Percentiles rank a stretch among this genome's conserved stretches.
phyloP scores from a whole-genome alignment of 2,797 vertebrate genomes.

The Trachops cirrhosus region DNA sequence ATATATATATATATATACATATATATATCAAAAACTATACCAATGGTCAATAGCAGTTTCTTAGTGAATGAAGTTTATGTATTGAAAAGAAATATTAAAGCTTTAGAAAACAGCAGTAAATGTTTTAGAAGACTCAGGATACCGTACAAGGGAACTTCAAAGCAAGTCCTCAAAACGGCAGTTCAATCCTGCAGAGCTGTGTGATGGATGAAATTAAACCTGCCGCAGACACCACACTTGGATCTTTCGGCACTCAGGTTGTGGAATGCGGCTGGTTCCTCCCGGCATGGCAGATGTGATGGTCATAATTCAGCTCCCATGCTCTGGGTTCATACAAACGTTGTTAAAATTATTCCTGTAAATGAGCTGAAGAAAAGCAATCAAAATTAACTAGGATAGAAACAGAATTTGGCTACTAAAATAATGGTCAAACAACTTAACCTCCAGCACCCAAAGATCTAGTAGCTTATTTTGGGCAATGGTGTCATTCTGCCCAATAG shows the following conservation, averaged over 20 bases:
- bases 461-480: background rate
- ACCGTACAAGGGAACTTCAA: background rate
- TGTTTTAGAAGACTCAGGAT: background rate
- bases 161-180: background rate
- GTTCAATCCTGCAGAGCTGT: background rate
- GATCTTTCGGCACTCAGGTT: background rate
- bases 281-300: background rate
- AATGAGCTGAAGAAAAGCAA: background rate
- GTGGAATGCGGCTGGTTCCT: background rate
- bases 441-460: background rate
- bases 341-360: constrained; percentile 4
- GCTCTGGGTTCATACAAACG: background rate
- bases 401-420: background rate
- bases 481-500: background rate
- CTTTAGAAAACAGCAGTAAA: constrained; percentile 11
- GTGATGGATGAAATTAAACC: background rate
- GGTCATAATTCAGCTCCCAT: background rate
- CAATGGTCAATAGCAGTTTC: background rate
- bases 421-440: background rate
- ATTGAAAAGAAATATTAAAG: constrained; percentile 40
- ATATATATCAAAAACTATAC: too few relatives aligned
- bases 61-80: background rate
- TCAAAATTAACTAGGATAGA: background rate
- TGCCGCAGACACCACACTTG: background rate
- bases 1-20: background rate